A percentile compares a stretch with the other conserved stretches of the same genome.
Conservation (phyloP, 2,888 invertebrate genomes). For the Phymatocera aterrima region DNA sequence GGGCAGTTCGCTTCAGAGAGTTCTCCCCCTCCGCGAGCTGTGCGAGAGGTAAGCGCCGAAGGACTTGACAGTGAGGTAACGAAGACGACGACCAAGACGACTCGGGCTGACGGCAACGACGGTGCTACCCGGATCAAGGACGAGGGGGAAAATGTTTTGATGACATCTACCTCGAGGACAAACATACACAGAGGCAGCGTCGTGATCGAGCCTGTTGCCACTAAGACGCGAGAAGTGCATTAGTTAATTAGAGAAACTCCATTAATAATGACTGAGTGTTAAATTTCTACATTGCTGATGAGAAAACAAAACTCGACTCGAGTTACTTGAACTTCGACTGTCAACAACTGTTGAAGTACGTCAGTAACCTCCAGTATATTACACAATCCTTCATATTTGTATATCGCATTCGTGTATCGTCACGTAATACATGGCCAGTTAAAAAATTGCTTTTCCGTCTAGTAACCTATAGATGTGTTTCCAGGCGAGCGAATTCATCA, state of each 20-base stretch:
- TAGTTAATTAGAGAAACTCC: slow-evolving; percentile 65
- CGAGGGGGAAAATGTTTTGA: slow-evolving; percentile 45
- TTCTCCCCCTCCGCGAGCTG: slow-evolving; percentile 51
- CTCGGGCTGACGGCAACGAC: slow-evolving; percentile 32
- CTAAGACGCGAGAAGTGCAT: slow-evolving; percentile 61
- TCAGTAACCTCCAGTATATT: not conserved
- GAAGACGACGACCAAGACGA: slow-evolving; percentile 39
- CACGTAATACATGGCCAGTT: not conserved
- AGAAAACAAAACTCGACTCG: not conserved
- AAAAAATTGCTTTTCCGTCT: not conserved
- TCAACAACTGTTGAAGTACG: not conserved
- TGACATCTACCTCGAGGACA: slow-evolving; percentile 52
- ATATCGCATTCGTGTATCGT: slow-evolving; percentile 1
- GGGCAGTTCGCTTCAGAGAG: slow-evolving; percentile 58
- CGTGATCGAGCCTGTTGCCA: slow-evolving; percentile 49
- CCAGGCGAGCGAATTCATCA: not conserved
- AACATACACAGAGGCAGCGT: slow-evolving; percentile 48
- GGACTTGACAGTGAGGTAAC: slow-evolving; percentile 47
- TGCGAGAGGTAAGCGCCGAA: slow-evolving; percentile 49
- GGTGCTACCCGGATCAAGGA: slow-evolving; percentile 19
- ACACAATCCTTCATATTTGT: not conserved
- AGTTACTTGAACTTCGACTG: not conserved
- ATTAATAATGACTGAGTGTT: slow-evolving; percentile 47
- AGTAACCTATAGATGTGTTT: not conserved
- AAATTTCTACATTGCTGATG: not conserved